Conservation (phyloP, 2,888 invertebrate species). For the Holacanthella duospinosa region DNA sequence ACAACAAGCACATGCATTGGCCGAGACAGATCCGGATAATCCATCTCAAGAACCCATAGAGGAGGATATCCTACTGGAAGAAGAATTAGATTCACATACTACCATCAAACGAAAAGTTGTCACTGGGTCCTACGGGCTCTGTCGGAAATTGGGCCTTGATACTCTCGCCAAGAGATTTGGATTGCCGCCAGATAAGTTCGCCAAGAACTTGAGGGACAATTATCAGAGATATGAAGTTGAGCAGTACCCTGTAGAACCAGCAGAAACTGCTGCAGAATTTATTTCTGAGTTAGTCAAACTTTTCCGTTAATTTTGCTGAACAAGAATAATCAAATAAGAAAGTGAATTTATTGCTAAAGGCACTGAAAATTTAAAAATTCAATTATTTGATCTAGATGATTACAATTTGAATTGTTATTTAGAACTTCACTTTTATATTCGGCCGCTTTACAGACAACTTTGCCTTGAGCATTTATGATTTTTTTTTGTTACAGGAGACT, state of each 20-base stretch:
- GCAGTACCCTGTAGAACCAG: constrained; percentile 74
- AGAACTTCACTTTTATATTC: background rate
- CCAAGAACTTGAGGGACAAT: constrained; percentile 89
- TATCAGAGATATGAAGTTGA: constrained; percentile 92
- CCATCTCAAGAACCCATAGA: constrained; percentile 18
- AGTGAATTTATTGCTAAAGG: too few species aligned
- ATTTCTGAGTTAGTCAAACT: constrained; percentile 40
- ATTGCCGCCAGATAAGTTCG: constrained; percentile 83
- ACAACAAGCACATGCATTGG: constrained; percentile 32
- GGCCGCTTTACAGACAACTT: too few species aligned
- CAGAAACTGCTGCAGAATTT: constrained; percentile 69
- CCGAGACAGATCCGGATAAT: constrained; percentile 28
- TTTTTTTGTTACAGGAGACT: constrained; percentile 52
- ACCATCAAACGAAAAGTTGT: constrained; percentile 41
- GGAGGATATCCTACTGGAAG: constrained; percentile 40
- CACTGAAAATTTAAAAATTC: too few species aligned
- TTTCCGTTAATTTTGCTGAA: constrained; percentile 9
- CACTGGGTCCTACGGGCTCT: constrained; percentile 79
- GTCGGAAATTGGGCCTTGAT: constrained; percentile 71
- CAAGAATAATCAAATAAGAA: too few species aligned
- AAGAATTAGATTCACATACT: constrained; percentile 49
- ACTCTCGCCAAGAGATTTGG: constrained; percentile 84
- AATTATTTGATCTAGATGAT: too few species aligned
- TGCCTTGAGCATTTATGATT: background rate
- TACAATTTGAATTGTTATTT: background rate